Percentiles rank a stretch among this genome's conserved stretches.
Conservation (phyloP, 2,888 invertebrate species). For the Polyommatus icarus region DNA sequence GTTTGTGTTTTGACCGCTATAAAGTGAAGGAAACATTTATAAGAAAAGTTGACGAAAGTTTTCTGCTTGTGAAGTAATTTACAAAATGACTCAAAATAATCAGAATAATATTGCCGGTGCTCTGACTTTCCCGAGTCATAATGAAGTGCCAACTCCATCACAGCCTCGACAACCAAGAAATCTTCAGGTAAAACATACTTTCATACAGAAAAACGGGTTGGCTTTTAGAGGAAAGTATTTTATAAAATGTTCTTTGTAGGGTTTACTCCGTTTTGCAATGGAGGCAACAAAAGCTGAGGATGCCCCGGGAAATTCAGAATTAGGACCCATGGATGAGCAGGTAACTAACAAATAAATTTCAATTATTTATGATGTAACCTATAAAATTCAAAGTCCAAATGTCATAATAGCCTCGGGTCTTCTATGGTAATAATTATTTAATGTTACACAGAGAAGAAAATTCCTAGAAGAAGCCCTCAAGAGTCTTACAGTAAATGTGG, state of each 20-base stretch:
- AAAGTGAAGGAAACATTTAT: not conserved
- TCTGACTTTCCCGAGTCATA: slow-evolving; percentile 50
- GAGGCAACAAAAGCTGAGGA: slow-evolving; percentile 83
- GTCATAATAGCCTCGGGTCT: not conserved
- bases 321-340: slow-evolving; percentile 83
- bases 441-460: slow-evolving; percentile 78
- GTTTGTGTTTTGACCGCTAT: not conserved
- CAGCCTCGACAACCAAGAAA: slow-evolving; percentile 66
- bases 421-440: not conserved
- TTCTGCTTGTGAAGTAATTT: slow-evolving; percentile 22
- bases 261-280: slow-evolving; percentile 85
- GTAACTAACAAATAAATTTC: slow-evolving; percentile 52
- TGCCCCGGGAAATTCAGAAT: slow-evolving; percentile 68
- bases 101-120: slow-evolving; percentile 53
- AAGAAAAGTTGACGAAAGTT: not conserved
- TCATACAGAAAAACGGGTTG: not conserved
- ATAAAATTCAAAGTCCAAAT: not conserved
- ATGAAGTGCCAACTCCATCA: slow-evolving; percentile 45
- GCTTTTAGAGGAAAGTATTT: not conserved
- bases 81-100: slow-evolving; percentile 59
- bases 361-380: not conserved
- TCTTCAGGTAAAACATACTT: slow-evolving; percentile 53
- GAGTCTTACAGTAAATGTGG: slow-evolving; percentile 85
- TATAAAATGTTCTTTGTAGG: slow-evolving; percentile 60
- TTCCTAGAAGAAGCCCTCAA: slow-evolving; percentile 87